Evolutionary conservation across 2,797 vertebrate species (phyloP).

Genomic region (Protosalanx chinensis): DNA sequence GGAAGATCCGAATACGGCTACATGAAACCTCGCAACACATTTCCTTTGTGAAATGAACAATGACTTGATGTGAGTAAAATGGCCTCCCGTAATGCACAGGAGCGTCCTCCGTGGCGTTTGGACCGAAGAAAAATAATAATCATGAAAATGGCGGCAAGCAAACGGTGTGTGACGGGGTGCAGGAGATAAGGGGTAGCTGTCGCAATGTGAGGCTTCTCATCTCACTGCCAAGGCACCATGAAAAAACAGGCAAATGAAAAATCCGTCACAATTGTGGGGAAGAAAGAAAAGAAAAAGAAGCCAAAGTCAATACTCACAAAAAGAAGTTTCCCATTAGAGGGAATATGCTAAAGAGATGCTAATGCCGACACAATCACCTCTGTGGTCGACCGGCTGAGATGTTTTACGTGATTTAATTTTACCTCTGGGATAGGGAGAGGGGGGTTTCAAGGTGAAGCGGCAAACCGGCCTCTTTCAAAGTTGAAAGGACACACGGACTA

Average conservation of each 20-base stretch:
- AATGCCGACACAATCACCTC: conserved; percentile 42
- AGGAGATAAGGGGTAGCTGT: conserved; percentile 50
- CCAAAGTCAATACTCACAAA: conserved; percentile 42
- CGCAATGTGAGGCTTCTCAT: conserved; percentile 36
- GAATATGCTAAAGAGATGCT: conserved; percentile 43
- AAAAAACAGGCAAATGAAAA: conserved; percentile 54
- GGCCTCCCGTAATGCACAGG: conserved; percentile 37
- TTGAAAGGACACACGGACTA: conserved; percentile 26
- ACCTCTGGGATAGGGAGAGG: conserved; percentile 4
- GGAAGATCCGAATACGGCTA: background rate
- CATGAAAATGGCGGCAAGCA: conserved; percentile 46
- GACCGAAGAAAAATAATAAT: conserved; percentile 39
- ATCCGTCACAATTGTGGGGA: conserved; percentile 46
- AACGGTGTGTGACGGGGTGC: conserved; percentile 43
- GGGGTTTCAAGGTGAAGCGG: conserved; percentile 43
- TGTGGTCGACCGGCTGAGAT: conserved; percentile 3
- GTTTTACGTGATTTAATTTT: conserved; percentile 39
- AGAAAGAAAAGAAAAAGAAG: conserved; percentile 50
- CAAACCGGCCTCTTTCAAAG: conserved; percentile 22
- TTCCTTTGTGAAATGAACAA: conserved; percentile 50
- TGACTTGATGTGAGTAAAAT: conserved; percentile 59
- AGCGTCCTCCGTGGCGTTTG: conserved; percentile 18
- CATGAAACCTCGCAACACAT: conserved; percentile 19
- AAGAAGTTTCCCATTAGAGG: conserved; percentile 43
- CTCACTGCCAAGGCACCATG: conserved; percentile 26